Evolutionary conservation across 1,140 invertebrate species (phyloP), one percentile per base, ranked within the genome.

Genomic region (Paraescarpia echinospica): DNA sequence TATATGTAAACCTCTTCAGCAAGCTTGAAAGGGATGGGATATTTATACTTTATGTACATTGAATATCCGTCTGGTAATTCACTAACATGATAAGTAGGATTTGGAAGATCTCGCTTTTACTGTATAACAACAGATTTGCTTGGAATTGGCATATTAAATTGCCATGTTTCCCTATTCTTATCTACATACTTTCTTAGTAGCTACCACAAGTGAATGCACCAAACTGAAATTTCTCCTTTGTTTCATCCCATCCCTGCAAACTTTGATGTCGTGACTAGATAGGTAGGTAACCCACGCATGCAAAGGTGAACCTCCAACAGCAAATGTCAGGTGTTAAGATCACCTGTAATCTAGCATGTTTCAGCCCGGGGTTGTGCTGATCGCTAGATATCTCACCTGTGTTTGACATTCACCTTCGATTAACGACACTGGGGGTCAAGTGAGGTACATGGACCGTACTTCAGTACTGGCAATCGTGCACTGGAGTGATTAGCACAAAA

Each of bases 351-450:
- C 59, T 77, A 77, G 59, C 18, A 18, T 18, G 8, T 51, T 51
- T 18, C 18, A 8, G 8, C 59, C 27, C 22, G 27, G 59, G 59
- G 59, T 18, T 4, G 8, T 77, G 59, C 59, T 27, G 59, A 77
- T 77, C 59, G 18, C 59, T 18, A 77, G 59, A 77, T 77, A 77
- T 77, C 59, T 77, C 59, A 77, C 59, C 59, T 77, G 59, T 77
- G 59, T 77, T 77, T 77, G 59, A 77, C 59, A 77, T 77, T 77
- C 27, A 77, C 59, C 59, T 77, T 77, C 59, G 59, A 77, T 77
- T 77, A 77, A 77, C 59, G 59, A 27, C 27, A 18, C 59, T 77
- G 59, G 4, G 59, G 59, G 14, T 77, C 59, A 77, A 77, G 59
- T 77, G 59, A 18, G 22, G 59, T 77, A 77, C 59, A 77, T 27